phyloP scores from a whole-genome alignment of 2,888 invertebrate species.

The Hedya salicella region DNA sequence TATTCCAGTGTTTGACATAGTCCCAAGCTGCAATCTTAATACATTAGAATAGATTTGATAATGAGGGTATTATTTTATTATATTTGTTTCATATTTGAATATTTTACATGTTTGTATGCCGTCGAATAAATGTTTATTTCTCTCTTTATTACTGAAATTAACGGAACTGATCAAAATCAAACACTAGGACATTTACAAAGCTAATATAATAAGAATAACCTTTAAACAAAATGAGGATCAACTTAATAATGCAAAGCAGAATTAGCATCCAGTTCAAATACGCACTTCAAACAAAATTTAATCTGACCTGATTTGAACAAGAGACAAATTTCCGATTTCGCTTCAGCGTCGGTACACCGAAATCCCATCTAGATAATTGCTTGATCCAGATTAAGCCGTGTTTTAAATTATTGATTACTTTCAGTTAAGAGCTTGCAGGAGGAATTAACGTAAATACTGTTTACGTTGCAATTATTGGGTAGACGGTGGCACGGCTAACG shows the following conservation, averaged over 20 bases:
- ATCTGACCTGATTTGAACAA: constrained; percentile 52
- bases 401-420: constrained; percentile 50
- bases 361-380: constrained; percentile 50
- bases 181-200: too few relatives aligned
- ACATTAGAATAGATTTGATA: too few relatives aligned
- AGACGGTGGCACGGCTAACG: constrained; percentile 2
- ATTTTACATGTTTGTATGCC: too few relatives aligned
- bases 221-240: too few relatives aligned
- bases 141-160: too few relatives aligned
- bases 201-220: too few relatives aligned
- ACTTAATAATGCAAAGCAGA: not conserved
- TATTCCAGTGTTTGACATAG: too few relatives aligned
- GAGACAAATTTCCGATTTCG: constrained; percentile 45
- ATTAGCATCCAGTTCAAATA: constrained; percentile 48
- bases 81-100: too few relatives aligned
- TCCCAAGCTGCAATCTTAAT: too few relatives aligned
- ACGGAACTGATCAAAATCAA: too few relatives aligned
- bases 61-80: too few relatives aligned
- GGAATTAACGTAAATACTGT: constrained; percentile 34
- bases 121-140: too few relatives aligned
- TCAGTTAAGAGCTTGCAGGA: constrained; percentile 43
- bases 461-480: constrained; percentile 27
- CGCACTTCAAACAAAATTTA: constrained; percentile 54
- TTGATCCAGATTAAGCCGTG: constrained; percentile 52
- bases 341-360: constrained; percentile 45